Conservation (phyloP, 2,888 invertebrate species). For the Volucella inanis region DNA sequence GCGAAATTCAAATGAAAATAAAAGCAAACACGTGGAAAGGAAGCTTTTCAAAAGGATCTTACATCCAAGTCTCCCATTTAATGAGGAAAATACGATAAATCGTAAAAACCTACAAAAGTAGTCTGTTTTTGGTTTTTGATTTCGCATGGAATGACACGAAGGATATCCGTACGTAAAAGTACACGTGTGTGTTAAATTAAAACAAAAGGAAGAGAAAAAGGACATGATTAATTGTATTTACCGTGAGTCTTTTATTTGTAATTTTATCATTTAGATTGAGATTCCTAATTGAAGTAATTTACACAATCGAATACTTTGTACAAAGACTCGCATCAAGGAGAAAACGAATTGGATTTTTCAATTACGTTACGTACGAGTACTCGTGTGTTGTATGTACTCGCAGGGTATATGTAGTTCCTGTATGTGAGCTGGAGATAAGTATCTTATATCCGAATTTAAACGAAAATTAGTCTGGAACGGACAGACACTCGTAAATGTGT, state of each 20-base stretch:
- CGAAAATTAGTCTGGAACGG: too few species aligned
- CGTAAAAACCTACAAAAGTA: conserved; percentile 2
- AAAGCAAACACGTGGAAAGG: conserved; percentile 24
- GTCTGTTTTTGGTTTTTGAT: neutral
- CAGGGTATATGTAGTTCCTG: too few species aligned
- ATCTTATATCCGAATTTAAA: too few species aligned
- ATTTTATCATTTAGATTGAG: neutral
- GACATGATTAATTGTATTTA: conserved; percentile 6
- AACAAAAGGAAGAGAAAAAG: conserved; percentile 1
- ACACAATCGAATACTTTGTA: neutral
- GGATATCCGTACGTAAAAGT: neutral
- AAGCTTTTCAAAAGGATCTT: neutral
- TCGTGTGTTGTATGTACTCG: too few species aligned
- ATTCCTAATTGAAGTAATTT: conserved; percentile 1
- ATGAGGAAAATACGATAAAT: conserved; percentile 12
- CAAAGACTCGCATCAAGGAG: too few species aligned
- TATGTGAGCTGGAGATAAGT: too few species aligned
- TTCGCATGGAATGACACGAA: conserved; percentile 8
- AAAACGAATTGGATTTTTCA: too few species aligned
- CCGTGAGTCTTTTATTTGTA: neutral
- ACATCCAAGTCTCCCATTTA: neutral
- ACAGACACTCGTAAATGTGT: too few species aligned
- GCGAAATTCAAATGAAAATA: conserved; percentile 4
- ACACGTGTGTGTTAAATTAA: conserved; percentile 17
- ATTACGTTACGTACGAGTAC: too few species aligned